phyloP scores from a whole-genome alignment of 2,113 vertebrate genomes.

The Passer domesticus region DNA sequence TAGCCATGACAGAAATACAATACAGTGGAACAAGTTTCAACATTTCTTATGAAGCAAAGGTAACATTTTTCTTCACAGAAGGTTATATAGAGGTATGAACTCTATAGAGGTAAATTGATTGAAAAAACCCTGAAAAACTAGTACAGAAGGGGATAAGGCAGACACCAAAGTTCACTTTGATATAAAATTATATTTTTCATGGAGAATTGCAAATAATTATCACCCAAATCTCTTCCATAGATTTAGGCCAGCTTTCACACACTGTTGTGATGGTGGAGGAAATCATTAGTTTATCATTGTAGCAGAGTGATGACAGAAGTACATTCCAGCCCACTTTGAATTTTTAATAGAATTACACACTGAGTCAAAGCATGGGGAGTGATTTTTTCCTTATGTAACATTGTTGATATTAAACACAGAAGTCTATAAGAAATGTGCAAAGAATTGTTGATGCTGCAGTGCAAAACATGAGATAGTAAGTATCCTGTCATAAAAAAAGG shows the following conservation, averaged over 20 bases:
- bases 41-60: not conserved
- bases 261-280: not conserved
- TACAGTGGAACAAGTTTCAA: not conserved
- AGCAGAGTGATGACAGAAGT: not conserved
- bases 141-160: not conserved
- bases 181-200: not conserved
- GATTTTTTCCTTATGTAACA: not conserved
- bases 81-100: not conserved
- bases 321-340: not conserved
- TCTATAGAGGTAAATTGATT: not conserved
- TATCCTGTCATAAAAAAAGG: not conserved
- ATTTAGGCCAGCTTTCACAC: not conserved
- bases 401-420: not conserved
- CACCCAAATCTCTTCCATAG: not conserved
- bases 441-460: not conserved
- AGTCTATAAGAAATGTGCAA: not conserved
- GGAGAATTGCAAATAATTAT: not conserved
- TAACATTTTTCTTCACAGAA: not conserved
- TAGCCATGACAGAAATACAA: not conserved
- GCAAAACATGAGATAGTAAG: not conserved
- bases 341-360: not conserved
- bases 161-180: not conserved
- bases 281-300: not conserved
- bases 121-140: not conserved
- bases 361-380: not conserved